Evolutionary conservation across 2,888 invertebrate genomes (phyloP).

Genomic region (Meteorus colon): DNA sequence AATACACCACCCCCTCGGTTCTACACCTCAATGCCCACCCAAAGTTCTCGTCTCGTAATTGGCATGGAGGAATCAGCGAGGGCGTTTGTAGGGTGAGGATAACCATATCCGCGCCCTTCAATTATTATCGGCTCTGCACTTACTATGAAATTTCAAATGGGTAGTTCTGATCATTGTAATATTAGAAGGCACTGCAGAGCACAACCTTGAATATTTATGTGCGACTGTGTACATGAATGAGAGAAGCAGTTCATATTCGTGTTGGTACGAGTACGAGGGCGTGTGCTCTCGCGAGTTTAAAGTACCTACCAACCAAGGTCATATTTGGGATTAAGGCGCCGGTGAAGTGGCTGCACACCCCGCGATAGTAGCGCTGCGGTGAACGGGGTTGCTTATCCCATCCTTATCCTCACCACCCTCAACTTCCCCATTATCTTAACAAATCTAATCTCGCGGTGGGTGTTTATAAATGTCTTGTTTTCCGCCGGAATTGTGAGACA

Average conservation of each 20-base stretch:
- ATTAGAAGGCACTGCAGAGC: constrained; percentile 4
- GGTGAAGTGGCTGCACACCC: constrained; percentile 61
- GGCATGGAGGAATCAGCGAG: constrained; percentile 53
- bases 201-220: constrained; percentile 21
- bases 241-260: not conserved
- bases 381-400: constrained; percentile 58
- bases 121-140: constrained; percentile 19
- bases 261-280: constrained; percentile 25
- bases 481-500: constrained; percentile 60
- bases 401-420: constrained; percentile 30
- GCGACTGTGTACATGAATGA: constrained; percentile 1
- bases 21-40: constrained; percentile 65
- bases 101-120: not conserved
- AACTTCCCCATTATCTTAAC: constrained; percentile 69
- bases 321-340: constrained; percentile 69
- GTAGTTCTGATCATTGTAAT: constrained; percentile 27
- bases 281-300: constrained; percentile 45
- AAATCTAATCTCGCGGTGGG: constrained; percentile 72
- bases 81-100: not conserved
- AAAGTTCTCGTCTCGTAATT: constrained; percentile 66
- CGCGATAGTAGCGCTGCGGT: constrained; percentile 58
- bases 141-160: constrained; percentile 22
- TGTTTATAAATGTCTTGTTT: constrained; percentile 74
- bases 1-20: constrained; percentile 63
- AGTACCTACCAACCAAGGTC: constrained; percentile 57